Conservation (phyloP, 2,113 vertebrate species). For the Tachuris rubrigastra region DNA sequence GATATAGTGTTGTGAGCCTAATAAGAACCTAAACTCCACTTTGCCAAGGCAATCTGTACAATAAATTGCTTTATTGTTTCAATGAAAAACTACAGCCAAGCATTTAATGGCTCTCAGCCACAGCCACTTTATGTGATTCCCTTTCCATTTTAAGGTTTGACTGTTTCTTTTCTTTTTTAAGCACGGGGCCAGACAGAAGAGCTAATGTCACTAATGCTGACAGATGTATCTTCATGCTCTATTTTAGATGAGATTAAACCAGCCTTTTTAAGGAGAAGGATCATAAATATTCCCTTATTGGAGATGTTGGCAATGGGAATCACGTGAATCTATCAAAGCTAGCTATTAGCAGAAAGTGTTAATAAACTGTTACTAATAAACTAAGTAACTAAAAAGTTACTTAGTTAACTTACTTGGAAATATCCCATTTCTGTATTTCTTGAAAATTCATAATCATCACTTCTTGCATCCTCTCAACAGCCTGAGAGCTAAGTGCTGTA, state of each 20-base stretch:
- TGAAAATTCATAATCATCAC: not conserved
- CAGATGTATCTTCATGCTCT: not conserved
- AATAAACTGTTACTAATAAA: not conserved
- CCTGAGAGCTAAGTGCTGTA: not conserved
- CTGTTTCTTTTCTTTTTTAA: not conserved
- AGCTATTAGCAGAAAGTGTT: not conserved
- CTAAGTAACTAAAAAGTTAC: not conserved
- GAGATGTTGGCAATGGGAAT: not conserved
- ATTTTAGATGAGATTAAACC: not conserved
- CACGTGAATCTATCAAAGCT: not conserved
- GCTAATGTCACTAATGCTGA: not conserved
- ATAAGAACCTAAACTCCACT: not conserved
- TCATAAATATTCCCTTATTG: not conserved
- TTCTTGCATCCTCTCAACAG: not conserved
- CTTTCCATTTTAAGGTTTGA: not conserved
- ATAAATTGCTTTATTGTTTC: slow-evolving; percentile 9
- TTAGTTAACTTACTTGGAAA: not conserved
- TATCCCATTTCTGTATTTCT: not conserved
- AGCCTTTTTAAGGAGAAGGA: not conserved
- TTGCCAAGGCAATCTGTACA: not conserved
- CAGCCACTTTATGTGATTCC: not conserved
- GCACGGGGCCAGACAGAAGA: not conserved
- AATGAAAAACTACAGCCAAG: not conserved
- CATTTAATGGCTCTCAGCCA: not conserved
- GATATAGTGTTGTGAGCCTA: not conserved